A percentile compares a stretch with the other conserved stretches of the same genome.
Conservation (phyloP, 2,888 invertebrate species). For the Ptychoptera contaminata region DNA sequence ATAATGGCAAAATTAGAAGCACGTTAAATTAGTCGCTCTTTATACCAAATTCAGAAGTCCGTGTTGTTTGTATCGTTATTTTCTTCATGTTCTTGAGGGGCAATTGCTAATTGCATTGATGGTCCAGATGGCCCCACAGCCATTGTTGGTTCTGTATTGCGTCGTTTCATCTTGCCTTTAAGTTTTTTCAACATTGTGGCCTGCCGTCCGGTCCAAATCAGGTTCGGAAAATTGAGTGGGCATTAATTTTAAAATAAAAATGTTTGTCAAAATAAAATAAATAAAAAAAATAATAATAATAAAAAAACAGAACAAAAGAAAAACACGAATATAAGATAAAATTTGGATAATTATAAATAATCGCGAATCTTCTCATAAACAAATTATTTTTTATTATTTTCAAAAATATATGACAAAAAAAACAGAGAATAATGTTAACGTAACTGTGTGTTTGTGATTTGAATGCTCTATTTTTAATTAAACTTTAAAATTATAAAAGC, state of each 20-base stretch:
- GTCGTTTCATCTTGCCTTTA: conserved; percentile 89
- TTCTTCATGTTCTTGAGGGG: conserved; percentile 23
- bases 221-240: conserved; percentile 7
- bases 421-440: not conserved
- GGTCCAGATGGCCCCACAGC: conserved; percentile 28
- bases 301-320: not conserved
- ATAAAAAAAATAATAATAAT: not conserved
- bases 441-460: not conserved
- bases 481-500: no score
- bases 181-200: conserved; percentile 99
- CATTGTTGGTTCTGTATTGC: conserved; percentile 81
- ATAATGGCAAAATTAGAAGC: conserved; percentile 14
- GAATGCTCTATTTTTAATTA: no score
- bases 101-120: conserved; percentile 31
- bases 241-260: conserved; percentile 2
- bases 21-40: conserved; percentile 53
- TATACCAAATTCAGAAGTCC: conserved; percentile 56
- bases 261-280: not conserved
- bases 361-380: no score
- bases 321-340: not conserved
- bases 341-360: not conserved
- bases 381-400: not conserved
- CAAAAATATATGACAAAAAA: not conserved
- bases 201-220: conserved; percentile 38
- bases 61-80: conserved; percentile 30